These are phyloP conservation scores for Phaenicophaeus curvirostris DNA, from an alignment of 2,797 vertebrate species.

Conservation along the genomic window DNA sequence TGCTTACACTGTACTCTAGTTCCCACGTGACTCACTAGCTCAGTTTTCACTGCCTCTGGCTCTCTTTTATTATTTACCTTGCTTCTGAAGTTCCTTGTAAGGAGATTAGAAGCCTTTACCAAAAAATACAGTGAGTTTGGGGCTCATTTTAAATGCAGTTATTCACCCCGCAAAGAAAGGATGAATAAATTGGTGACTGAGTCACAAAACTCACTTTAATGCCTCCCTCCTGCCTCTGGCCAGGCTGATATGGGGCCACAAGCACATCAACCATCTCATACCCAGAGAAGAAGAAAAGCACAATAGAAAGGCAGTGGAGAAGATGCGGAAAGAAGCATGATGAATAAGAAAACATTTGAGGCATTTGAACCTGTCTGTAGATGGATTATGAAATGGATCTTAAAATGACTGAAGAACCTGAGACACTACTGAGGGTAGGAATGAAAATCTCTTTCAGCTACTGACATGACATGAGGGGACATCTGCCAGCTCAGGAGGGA, in stretches of 20 bases:
- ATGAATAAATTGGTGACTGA: not conserved
- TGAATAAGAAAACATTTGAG: not conserved
- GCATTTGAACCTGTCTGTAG: not conserved
- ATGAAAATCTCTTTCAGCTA: slow-evolving; percentile 13
- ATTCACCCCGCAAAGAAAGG: not conserved
- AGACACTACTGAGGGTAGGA: not conserved
- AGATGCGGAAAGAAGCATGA: not conserved
- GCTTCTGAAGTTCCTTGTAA: not conserved
- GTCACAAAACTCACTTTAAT: not conserved
- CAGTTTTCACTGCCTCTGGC: not conserved
- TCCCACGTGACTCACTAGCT: not conserved
- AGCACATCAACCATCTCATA: not conserved
- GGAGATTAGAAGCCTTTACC: not conserved
- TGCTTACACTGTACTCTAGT: not conserved
- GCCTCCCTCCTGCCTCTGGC: not conserved
- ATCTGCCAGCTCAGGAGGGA: slow-evolving; percentile 47
- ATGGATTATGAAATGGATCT: not conserved
- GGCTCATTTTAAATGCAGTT: not conserved
- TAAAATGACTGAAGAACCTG: not conserved
- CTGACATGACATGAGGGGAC: not conserved
- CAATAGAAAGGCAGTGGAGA: not conserved
- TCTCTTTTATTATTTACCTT: slow-evolving; percentile 32
- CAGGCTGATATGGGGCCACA: not conserved
- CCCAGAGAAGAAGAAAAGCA: fast-evolving
- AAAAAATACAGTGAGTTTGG: not conserved